Percentiles rank a stretch among this genome's conserved stretches.
These are phyloP conservation scores for Lithobates sylvaticus DNA, from an alignment of 2,797 vertebrate species.

Conservation along the genomic window DNA sequence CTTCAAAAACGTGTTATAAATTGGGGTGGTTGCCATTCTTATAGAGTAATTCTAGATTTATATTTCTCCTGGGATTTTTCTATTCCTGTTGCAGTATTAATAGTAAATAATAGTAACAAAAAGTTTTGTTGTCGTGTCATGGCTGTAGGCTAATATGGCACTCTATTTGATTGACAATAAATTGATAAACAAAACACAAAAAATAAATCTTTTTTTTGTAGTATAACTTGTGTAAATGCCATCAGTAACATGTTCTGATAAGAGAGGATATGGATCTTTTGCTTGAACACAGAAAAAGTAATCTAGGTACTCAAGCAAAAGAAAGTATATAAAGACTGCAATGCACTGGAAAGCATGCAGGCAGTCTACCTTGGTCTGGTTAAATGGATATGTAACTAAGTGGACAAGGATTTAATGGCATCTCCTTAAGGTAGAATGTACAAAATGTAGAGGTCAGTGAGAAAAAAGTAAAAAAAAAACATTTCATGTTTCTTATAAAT, in stretches of 20 bases:
- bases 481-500: not conserved
- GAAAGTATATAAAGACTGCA: not conserved
- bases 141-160: too few relatives aligned
- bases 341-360: not conserved
- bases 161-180: too few relatives aligned
- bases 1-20: too few relatives aligned
- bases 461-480: too few relatives aligned
- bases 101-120: too few relatives aligned
- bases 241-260: not conserved
- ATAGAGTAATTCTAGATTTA: too few relatives aligned
- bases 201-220: not conserved
- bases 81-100: too few relatives aligned
- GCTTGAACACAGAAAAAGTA: conserved; percentile 7
- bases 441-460: not conserved
- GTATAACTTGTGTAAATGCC: not conserved
- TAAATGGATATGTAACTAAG: not conserved
- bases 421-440: not conserved
- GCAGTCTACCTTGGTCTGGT: not conserved
- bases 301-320: conserved; percentile 6
- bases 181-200: too few relatives aligned
- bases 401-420: conserved; percentile 14
- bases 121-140: too few relatives aligned
- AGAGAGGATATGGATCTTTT: conserved; percentile 6
- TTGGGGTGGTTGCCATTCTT: too few relatives aligned
- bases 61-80: too few relatives aligned